phyloP scores from a whole-genome alignment of 2,113 vertebrate genomes.

The Odocoileus virginianus region DNA sequence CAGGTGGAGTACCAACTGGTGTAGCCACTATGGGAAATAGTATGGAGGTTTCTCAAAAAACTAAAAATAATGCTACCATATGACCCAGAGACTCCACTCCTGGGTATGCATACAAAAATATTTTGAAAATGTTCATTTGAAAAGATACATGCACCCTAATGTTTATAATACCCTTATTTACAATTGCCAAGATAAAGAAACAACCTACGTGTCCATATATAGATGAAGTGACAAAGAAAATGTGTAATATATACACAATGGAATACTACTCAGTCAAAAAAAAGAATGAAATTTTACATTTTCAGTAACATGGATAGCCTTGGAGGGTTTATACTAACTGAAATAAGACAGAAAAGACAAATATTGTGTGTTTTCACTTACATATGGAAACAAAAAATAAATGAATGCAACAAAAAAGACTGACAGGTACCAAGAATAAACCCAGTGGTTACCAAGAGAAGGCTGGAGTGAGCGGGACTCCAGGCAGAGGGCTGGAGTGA shows the following conservation, averaged over 20 bases:
- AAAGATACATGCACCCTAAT: neutral
- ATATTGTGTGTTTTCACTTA: neutral
- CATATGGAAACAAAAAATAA: neutral
- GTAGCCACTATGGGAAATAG: neutral
- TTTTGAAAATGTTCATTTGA: neutral
- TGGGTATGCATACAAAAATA: neutral
- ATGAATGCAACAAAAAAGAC: neutral
- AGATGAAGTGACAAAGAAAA: neutral
- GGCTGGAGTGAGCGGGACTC: neutral
- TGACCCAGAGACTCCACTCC: neutral
- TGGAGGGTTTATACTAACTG: neutral
- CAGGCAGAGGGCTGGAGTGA: neutral
- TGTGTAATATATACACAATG: neutral
- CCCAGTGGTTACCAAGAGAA: neutral
- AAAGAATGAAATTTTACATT: neutral
- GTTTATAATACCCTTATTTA: neutral
- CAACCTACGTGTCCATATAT: neutral
- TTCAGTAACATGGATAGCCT: neutral
- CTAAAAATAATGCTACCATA: neutral
- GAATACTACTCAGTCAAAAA: neutral
- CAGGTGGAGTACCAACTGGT: neutral
- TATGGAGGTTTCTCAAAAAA: neutral
- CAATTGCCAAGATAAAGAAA: neutral
- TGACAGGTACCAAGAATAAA: neutral
- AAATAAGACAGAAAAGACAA: neutral